A percentile compares a stretch with the other conserved stretches of the same genome.
Evolutionary conservation across 37 sponge, comb jelly and placozoan species (phyloP).

Genomic region (Crambe crambe): DNA sequence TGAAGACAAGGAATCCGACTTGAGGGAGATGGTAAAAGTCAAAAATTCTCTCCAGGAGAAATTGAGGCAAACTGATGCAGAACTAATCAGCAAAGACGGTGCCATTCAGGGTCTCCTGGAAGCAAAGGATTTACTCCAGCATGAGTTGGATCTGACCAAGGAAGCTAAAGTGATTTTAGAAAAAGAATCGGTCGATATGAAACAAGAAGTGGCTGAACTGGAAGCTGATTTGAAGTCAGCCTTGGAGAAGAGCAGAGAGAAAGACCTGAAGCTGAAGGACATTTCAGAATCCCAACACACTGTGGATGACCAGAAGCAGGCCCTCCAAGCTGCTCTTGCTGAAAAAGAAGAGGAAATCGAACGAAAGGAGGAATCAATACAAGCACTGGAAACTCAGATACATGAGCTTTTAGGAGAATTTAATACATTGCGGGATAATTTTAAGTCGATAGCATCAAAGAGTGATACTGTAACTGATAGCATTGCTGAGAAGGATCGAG

Average conservation of each 20-base stretch:
- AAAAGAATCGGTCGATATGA: conserved; percentile 29
- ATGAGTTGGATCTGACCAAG: conserved; percentile 46
- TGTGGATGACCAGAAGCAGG: conserved; percentile 10
- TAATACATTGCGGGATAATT: conserved; percentile 21
- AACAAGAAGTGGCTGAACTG: conserved; percentile 23
- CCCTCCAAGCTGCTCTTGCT: conserved; percentile 13
- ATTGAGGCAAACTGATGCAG: conserved; percentile 18
- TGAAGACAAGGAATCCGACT: conserved; percentile 12
- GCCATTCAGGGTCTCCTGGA: conserved; percentile 42
- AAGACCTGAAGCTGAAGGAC: conserved; percentile 4
- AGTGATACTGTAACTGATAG: conserved; percentile 20
- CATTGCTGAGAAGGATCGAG: conserved; percentile 55
- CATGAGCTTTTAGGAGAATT: conserved; percentile 34
- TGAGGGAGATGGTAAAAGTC: conserved; percentile 29
- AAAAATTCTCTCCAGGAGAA: conserved; percentile 40
- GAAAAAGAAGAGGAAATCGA: conserved; percentile 50
- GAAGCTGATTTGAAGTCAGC: conserved; percentile 39
- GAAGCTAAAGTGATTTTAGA: conserved; percentile 13
- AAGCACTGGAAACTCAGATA: conserved; percentile 28
- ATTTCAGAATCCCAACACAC: conserved; percentile 6
- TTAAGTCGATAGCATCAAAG: conserved; percentile 21
- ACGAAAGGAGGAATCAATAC: conserved; percentile 10
- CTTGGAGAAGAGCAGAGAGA: not conserved
- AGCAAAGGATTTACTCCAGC: conserved; percentile 37
- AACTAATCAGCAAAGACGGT: conserved; percentile 44